A percentile compares a stretch with the other conserved stretches of the same genome.
Conservation (phyloP, 2,797 vertebrate genomes). For the Austrolebias charrua region DNA sequence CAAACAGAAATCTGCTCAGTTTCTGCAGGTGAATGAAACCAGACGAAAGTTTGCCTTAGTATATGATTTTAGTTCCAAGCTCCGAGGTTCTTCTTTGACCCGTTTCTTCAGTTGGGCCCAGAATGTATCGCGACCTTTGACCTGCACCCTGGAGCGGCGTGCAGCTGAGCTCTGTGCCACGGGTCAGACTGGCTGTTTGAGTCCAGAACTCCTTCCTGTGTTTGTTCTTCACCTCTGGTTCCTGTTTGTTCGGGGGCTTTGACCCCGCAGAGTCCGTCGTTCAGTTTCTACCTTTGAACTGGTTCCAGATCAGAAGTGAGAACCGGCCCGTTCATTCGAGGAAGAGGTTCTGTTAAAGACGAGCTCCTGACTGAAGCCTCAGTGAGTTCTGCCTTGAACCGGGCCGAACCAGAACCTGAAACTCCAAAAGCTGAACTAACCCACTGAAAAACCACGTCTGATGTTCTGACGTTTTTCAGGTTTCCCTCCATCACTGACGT, state of each 20-base stretch:
- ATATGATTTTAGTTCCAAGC: background rate
- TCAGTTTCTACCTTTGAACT: conserved; percentile 18
- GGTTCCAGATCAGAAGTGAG: conserved; percentile 9
- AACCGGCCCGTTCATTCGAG: background rate
- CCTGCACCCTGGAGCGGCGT: background rate
- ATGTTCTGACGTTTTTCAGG: too few relatives aligned
- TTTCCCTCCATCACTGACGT: too few relatives aligned
- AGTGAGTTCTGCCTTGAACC: too few relatives aligned
- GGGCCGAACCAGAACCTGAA: too few relatives aligned
- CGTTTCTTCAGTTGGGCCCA: too few relatives aligned
- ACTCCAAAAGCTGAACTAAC: too few relatives aligned
- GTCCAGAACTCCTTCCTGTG: conserved; percentile 38
- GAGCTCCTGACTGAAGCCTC: background rate
- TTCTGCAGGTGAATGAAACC: too few relatives aligned
- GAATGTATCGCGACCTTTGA: background rate
- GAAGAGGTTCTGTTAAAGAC: background rate
- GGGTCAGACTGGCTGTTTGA: conserved; percentile 17
- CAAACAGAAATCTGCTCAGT: too few relatives aligned
- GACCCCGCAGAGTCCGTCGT: background rate
- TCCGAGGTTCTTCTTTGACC: background rate
- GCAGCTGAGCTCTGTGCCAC: background rate
- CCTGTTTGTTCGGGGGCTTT: conserved; percentile 46
- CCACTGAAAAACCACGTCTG: too few relatives aligned
- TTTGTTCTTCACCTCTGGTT: conserved; percentile 54
- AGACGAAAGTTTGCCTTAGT: too few relatives aligned